Evolutionary conservation across 1,140 invertebrate genomes (phyloP).

Genomic region (Alviniconcha marisindica): DNA sequence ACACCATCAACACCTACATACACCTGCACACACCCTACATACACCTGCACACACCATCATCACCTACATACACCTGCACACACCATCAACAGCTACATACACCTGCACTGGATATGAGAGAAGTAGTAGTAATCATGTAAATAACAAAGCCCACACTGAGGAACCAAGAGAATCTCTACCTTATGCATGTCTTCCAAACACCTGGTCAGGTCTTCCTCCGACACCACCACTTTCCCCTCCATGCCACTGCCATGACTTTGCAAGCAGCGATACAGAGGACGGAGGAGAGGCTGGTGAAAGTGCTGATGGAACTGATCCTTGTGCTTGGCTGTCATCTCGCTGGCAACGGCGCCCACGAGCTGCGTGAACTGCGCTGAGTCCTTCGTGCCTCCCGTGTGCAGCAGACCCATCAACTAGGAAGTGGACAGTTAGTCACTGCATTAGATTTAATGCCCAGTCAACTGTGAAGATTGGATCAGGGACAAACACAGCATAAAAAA

Average conservation of each 20-base stretch:
- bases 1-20: no score
- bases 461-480: no score
- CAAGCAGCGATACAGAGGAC: slow-evolving; percentile 1
- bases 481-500: no score
- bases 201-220: slow-evolving; percentile 45
- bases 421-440: no score
- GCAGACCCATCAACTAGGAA: slow-evolving; percentile 14
- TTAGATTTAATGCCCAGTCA: no score
- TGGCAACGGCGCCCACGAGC: slow-evolving; percentile 14
- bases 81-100: no score
- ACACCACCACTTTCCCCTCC: slow-evolving; percentile 32
- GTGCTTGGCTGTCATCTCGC: slow-evolving; percentile 6
- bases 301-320: neutral
- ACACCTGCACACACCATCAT: no score
- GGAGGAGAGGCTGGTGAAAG: slow-evolving; percentile 15
- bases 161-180: slow-evolving; percentile 50
- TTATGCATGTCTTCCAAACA: slow-evolving; percentile 60
- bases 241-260: neutral
- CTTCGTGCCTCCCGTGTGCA: neutral
- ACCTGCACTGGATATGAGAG: no score
- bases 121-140: no score
- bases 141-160: no score
- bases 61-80: no score
- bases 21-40: no score
- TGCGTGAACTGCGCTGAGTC: neutral